Base-by-base conservation (phyloP, 2,888 invertebrate genomes). In the Pristionchus maxplancki region DNA sequence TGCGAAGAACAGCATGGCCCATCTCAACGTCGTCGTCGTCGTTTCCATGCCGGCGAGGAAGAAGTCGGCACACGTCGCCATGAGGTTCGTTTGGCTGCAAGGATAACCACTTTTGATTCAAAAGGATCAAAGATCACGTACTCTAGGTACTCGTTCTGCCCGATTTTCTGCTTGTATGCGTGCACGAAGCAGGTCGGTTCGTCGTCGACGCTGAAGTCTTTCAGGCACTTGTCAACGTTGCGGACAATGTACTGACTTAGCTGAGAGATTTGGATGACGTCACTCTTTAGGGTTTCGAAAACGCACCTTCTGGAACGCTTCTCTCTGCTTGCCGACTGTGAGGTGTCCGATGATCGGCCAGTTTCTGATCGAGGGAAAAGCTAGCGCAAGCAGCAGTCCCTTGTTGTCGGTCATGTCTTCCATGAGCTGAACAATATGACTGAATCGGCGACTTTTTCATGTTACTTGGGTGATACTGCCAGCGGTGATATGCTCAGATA, bases 181-280 rank as follows among this genome's bases (percentile, higher is more conserved):
- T 84, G 84, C 53, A 58, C 84, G 62, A 84, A 84, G 58, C 84
- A 84, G 9, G 53, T 62, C 62, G 84, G 84, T 17, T 84, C 84
- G 48, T 81, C 81, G 1, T 81, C 48, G 44, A 48, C n/a, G 48
- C 24, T 44, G 81, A 44, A 81, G n/a, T 13, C 48, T 8, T 81
- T 37, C n/a, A 71, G 37, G 20, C 34, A 15, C 15, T 37, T 31
- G 17, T 71, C 71, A 4, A 37, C 71, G 37, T 71, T 71, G 13
- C 13, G 6, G 3, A 37, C 34, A 20, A 71, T 71, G 71, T 37
- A 71, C 37, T 71, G 4, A 15, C 20, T 37, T 11, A 71, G 34
- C 71, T 71, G 71, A 71, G 37, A 58, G 15, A 11, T 11, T 24
- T 8, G 58, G 5, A 11, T 58, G n/a, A 58, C 5, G 58, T 13